These are phyloP conservation scores for Tragelaphus scriptus DNA, from an alignment of 2,113 vertebrate species.

Conservation along the genomic window DNA sequence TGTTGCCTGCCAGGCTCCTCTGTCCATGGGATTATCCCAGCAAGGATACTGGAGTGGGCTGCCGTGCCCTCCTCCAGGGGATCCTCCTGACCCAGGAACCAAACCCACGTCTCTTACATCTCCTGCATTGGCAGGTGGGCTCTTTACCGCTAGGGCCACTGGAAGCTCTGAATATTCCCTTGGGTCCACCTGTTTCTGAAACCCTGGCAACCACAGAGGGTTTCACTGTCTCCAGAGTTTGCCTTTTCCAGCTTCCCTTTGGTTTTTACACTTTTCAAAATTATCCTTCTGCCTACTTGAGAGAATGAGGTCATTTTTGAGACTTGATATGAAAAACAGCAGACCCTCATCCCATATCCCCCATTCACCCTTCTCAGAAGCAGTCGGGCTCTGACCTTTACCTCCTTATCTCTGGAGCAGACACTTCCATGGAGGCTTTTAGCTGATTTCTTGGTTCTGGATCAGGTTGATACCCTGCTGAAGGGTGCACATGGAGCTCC, in stretches of 20 bases:
- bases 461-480: background rate
- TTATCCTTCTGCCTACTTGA: background rate
- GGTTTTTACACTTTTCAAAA: background rate
- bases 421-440: fast-evolving
- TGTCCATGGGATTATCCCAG: background rate
- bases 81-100: background rate
- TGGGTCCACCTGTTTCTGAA: background rate
- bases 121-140: background rate
- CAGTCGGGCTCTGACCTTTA: background rate
- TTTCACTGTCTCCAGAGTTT: background rate
- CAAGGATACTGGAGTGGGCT: background rate
- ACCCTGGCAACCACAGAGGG: too few relatives aligned
- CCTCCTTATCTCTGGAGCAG: background rate
- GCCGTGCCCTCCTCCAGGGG: background rate
- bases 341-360: background rate
- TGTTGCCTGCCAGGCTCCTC: background rate
- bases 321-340: background rate
- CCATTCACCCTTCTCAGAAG: fast-evolving
- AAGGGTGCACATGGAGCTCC: background rate
- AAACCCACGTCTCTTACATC: background rate
- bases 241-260: background rate
- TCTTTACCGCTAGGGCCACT: background rate
- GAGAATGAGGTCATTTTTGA: background rate
- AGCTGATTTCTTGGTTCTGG: too few relatives aligned
- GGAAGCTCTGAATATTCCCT: background rate